Base-by-base conservation (phyloP, 92 coral and sea anemone species). In the Phenganax marumi region DNA sequence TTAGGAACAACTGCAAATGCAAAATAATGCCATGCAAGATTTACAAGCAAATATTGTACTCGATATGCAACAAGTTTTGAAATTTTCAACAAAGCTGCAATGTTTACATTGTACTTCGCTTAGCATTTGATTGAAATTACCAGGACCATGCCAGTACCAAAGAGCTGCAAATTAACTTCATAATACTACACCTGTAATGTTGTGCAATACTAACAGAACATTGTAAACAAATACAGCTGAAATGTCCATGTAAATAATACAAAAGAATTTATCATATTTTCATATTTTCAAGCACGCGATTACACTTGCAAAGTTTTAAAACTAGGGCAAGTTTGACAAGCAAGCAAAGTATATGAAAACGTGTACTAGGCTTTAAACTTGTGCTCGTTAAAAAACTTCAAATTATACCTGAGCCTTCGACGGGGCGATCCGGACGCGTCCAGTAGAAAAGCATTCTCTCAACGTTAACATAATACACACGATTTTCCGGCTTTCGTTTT, bases 391-490 rank as follows among this genome's bases (percentile, higher is more conserved):
- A 33, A 33, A 33, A 33, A 33, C 43, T 33, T 33, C 43, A 0
- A 33, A 33, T 33, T 33, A 24, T 85, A 96, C 99, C 92, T 62
- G 90, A 87, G 17, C 93, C 97, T 70, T 96, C 99, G 21, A 85
- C 87, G 6, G 93, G 84, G 24, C 90, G 74, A 63, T 65, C 68
- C 3, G 81, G 33, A 73, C 99, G 89, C 62, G 93, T 92, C 99
- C 99, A 96, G 8, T 84, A 92, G 14, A 96, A 81, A 66, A 91
- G 97, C 87, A 96, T 91, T 80, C 91, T 89, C 22, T 91, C 93
- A 64, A 89, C 82, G 60, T 96, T 91, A 78, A 96, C 85, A 87
- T 86, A 81, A 86, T 92, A 96, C 53, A 92, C 89, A 87, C 99
- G 88, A 74, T 87, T 60, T 66, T 96, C 98, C 69, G 99, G 93